Evolutionary conservation across 2,888 invertebrate species (phyloP), one percentile per base, ranked within the genome.

Genomic region (Polietes domitor): DNA sequence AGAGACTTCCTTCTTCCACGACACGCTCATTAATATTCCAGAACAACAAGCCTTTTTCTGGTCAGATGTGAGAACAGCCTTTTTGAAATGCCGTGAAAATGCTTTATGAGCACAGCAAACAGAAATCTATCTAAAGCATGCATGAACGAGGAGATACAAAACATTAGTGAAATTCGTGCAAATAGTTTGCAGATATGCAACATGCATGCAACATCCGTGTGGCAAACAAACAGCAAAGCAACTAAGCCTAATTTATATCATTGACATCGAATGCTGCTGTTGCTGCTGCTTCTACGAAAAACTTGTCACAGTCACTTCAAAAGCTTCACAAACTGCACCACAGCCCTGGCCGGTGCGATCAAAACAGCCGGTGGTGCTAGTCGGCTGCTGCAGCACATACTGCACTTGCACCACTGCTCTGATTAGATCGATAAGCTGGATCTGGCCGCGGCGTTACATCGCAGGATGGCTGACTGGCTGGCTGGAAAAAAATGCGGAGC

Each of bases 221-320:
- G 47, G 3, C 15, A 26, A 21, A 26, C 15, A 26, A 21, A 19
- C 53, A 21, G 53, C 5, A 3, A 15, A n/a, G n/a, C 7, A 15
- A 26, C 26, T 15, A 50, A 4, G 58, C 37, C 75, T 75, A 75
- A 82, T 82, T 82, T 79, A 72, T 79, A 72, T 41, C 43, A 47
- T 41, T 65, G 71, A 65, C 71, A n/a, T n/a, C n/a, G n/a, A n/a
- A n/a, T n/a, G n/a, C n/a, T n/a, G n/a, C n/a, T n/a, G n/a, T n/a
- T n/a, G n/a, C n/a, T n/a, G n/a, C n/a, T n/a, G n/a, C n/a, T n/a
- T n/a, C n/a, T n/a, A 70, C 7, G 58, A 26, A 73, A 76, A 61
- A 74, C 77, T 47, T 83, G 80, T 80, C 83, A 73, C 63, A 71
- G 47, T 61, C 65, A 78, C 68, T 78, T 58, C 47, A 61, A 55